Base-by-base conservation (phyloP, 2,797 vertebrate species). In the Streptopelia turtur region DNA sequence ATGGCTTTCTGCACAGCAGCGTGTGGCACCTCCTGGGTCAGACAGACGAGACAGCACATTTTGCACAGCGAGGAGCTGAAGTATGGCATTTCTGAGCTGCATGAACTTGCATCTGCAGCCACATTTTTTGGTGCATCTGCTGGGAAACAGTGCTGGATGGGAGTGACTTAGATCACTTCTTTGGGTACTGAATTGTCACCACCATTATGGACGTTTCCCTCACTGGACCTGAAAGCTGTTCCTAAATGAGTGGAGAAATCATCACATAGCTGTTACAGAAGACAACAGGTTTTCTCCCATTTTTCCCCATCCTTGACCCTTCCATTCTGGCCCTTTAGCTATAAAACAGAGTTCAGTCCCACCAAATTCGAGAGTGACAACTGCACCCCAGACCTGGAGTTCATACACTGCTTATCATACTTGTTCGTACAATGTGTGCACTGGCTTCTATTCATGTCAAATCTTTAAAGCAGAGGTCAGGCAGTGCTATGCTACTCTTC, bases 401-500 rank as follows among this genome's bases (percentile, higher is more conserved):
- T 35, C 43, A 24, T 8, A 33, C 9, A 4, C 13, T 2, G 3
- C 33, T n/a, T n/a, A 45, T 16, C 16, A 16, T 55, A 76, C 9
- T 10, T 76, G 13, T 43, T 81, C 0, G 0, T 52, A 33, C 27
- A 74, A 53, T 0, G 2, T 47, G 45, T 11, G 16, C 7, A 14
- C 16, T 35, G 27, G 39, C 22, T 75, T 78, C 61, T 41, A 31
- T 21, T 71, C 20, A 55, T 17, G 43, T 39, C 47, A 70, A 85
- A 28, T 6, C 7, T 61, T 87, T 77, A 39, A 61, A 90, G 39
- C 10, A 30, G 20, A 60, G 30, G 17, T 33, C 76, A 66, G 25
- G 43, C 13, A 49, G 31, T 10, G 16, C 8, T 87, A 28, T 63
- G 13, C 31, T 77, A 10, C 59, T 79, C 3, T 43, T 56, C 4